Base-by-base conservation (phyloP, 1,140 invertebrate species). In the Drosophila insularis region DNA sequence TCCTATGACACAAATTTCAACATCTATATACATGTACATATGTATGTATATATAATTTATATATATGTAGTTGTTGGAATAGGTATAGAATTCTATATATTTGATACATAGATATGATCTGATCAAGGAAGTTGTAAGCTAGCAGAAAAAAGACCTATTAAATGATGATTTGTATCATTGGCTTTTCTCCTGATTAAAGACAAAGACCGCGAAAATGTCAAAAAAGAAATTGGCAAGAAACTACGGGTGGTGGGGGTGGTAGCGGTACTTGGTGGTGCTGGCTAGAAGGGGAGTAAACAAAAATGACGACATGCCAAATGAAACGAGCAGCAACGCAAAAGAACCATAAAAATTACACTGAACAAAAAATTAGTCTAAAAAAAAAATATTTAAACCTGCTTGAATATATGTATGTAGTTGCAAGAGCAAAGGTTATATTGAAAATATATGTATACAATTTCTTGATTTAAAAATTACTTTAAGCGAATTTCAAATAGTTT, bases 81-180 rank as follows among this genome's bases (percentile, higher is more conserved):
- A 64, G 14, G 27, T 68, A 43, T 74, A 62, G 43, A 31, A 66
- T 35, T 7, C 21, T 21, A 21, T 50, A 50, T 50, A 50, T 8
- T 21, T 11, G 19, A 50, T 50, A 21, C 8, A 50, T n/a, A 21
- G 40, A 66, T 65, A 77, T 27, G 27, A 27, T 77, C 62, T 68
- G 67, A 40, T 40, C 75, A 63, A 86, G 82, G 82, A 86, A 86
- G 81, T 86, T 87, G 82, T 86, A 86, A 87, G 81, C 71, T 74
- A 73, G 35, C 43, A 61, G 6, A 63, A 60, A 56, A 53, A 55
- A 37, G 62, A 71, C 35, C 81, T 66, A 86, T 86, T 86, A 87
- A 78, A 81, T 73, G 72, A 84, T 87, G 71, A 86, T 86, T 86
- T 86, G 82, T 82, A 73, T 68, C 69, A 61, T 74, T 71, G 23